A percentile compares a stretch with the other conserved stretches of the same genome.
Evolutionary conservation across 2,888 invertebrate species (phyloP).

Genomic region (Acronicta alni): DNA sequence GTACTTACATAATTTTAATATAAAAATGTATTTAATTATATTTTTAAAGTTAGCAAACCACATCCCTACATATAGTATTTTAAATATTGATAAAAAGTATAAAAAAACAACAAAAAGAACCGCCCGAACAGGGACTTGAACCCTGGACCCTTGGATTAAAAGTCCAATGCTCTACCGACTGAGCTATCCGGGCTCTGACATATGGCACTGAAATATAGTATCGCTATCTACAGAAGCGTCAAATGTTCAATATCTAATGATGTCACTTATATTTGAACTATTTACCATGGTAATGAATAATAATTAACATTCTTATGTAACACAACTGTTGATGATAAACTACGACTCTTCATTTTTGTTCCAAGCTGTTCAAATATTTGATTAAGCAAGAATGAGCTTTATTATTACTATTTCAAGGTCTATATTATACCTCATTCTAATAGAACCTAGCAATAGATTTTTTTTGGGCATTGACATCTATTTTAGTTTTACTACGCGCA

Average conservation of each 20-base stretch:
- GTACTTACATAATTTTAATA: too few relatives aligned
- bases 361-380: not conserved
- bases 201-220: not conserved
- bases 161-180: conserved; percentile 90
- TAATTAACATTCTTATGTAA: conserved; percentile 2
- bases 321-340: not conserved
- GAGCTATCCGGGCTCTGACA: conserved; percentile 87
- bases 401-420: not conserved
- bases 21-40: too few relatives aligned
- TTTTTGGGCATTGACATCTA: not conserved
- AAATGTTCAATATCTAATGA: conserved; percentile 9
- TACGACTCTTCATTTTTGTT: not conserved
- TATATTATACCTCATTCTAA: not conserved
- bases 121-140: conserved; percentile 90
- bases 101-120: conserved; percentile 36
- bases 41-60: too few relatives aligned
- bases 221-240: not conserved
- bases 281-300: conserved; percentile 3
- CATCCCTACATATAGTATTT: too few relatives aligned
- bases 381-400: not conserved
- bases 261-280: conserved; percentile 17
- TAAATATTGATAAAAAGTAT: not conserved
- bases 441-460: not conserved
- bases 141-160: conserved; percentile 90
- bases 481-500: not conserved